Percentiles rank a stretch among this genome's conserved stretches.
phyloP scores from a whole-genome alignment of 2,888 invertebrate species.

The Hesperia comma region DNA sequence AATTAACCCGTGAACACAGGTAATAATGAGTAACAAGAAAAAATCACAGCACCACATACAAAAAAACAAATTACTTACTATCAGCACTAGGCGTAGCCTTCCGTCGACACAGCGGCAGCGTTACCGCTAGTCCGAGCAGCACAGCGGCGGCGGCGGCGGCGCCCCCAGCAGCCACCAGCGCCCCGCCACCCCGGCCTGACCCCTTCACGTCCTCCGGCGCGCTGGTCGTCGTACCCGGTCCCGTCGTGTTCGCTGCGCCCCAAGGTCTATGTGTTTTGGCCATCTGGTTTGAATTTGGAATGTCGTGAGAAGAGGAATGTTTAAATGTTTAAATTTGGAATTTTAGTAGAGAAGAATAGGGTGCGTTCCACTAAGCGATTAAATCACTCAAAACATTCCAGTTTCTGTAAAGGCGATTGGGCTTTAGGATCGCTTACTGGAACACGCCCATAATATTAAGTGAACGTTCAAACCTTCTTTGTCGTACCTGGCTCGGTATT shows the following conservation, averaged over 20 bases:
- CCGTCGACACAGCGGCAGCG: slow-evolving; percentile 69
- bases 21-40: too few species aligned
- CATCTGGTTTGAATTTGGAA: slow-evolving; percentile 35
- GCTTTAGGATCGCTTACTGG: too few species aligned
- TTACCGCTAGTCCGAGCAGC: slow-evolving; percentile 61
- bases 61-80: slow-evolving; percentile 53
- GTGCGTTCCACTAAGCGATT: too few species aligned
- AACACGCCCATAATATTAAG: too few species aligned
- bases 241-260: slow-evolving; percentile 39
- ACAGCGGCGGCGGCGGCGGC: slow-evolving; percentile 69
- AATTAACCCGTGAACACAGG: too few species aligned
- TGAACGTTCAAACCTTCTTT: too few species aligned
- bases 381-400: too few species aligned
- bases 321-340: too few species aligned
- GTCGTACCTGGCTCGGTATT: too few species aligned
- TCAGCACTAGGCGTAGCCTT: slow-evolving; percentile 61
- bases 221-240: slow-evolving; percentile 41
- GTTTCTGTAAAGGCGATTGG: too few species aligned
- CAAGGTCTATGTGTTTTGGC: slow-evolving; percentile 49
- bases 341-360: too few species aligned
- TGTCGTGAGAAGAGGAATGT: not conserved
- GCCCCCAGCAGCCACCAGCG: slow-evolving; percentile 73
- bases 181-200: slow-evolving; percentile 53
- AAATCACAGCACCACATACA: too few species aligned
- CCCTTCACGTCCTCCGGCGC: slow-evolving; percentile 50